phyloP scores from a whole-genome alignment of 2,888 invertebrate genomes.

The Listrodromus nycthemerus region DNA sequence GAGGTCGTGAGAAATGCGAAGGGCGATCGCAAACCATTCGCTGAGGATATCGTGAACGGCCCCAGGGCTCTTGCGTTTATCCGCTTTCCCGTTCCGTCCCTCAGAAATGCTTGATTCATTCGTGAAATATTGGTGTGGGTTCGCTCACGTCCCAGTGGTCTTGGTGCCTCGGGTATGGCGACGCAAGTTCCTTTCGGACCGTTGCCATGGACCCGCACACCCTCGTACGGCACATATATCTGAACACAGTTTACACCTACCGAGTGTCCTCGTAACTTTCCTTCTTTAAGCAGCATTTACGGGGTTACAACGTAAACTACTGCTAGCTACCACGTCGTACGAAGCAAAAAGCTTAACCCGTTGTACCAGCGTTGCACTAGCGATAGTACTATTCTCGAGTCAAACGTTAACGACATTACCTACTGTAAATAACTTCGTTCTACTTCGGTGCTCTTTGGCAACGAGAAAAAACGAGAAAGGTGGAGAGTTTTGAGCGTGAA shows the following conservation, averaged over 20 bases:
- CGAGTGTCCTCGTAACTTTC: slow-evolving; percentile 57
- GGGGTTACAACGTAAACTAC: slow-evolving; percentile 60
- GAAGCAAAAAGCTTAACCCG: slow-evolving; percentile 36
- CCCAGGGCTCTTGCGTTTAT: slow-evolving; percentile 6
- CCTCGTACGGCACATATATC: slow-evolving; percentile 35
- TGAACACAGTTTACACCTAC: slow-evolving; percentile 51
- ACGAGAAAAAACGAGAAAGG: slow-evolving; percentile 27
- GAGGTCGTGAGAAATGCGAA: slow-evolving; percentile 17
- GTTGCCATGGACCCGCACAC: slow-evolving; percentile 19
- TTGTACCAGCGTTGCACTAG: slow-evolving; percentile 20
- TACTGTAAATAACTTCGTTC: slow-evolving; percentile 52
- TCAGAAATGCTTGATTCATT: slow-evolving; percentile 55
- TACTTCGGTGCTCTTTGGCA: slow-evolving; percentile 8
- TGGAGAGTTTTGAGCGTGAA: slow-evolving; percentile 1
- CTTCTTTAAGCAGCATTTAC: slow-evolving; percentile 64
- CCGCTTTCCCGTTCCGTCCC: slow-evolving; percentile 28
- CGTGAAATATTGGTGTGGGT: slow-evolving; percentile 54
- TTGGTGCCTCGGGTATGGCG: not conserved
- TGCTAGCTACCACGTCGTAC: not conserved
- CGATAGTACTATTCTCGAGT: slow-evolving; percentile 39
- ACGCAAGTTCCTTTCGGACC: slow-evolving; percentile 42
- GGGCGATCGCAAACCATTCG: slow-evolving; percentile 32
- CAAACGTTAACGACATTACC: slow-evolving; percentile 50
- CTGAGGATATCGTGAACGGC: slow-evolving; percentile 11
- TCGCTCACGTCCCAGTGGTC: slow-evolving; percentile 40